Evolutionary conservation across 1,140 invertebrate species (phyloP).

Genomic region (Drosophila insularis): DNA sequence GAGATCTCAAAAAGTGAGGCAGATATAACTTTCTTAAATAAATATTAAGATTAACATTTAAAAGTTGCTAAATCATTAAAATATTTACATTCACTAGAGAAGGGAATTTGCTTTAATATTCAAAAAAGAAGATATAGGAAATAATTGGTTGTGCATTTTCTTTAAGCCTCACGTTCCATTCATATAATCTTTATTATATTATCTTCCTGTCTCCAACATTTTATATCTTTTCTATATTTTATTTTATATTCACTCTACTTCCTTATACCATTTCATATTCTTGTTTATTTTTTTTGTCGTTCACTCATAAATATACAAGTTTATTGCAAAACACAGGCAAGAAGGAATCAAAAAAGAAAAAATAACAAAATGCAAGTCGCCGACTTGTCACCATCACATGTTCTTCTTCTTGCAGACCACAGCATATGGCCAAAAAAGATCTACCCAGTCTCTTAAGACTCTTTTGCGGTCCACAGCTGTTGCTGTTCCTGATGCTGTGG

Average conservation of each 20-base stretch:
- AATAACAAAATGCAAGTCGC: constrained; percentile 17
- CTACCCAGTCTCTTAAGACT: constrained; percentile 37
- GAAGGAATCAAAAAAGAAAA: neutral
- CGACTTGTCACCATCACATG: constrained; percentile 65
- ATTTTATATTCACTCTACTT: constrained; percentile 21
- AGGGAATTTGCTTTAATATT: neutral
- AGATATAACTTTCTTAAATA: too few species aligned
- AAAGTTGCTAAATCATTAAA: too few species aligned
- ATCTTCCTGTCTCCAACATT: neutral
- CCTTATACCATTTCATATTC: constrained; percentile 15
- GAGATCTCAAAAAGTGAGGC: too few species aligned
- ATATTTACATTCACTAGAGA: too few species aligned
- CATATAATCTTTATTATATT: constrained; percentile 11
- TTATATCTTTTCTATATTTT: neutral
- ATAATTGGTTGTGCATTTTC: neutral
- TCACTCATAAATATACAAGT: constrained; percentile 66
- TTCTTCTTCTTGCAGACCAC: constrained; percentile 25
- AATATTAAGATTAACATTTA: too few species aligned
- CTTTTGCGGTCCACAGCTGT: constrained; percentile 63
- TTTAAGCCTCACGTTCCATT: neutral
- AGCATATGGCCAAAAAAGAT: constrained; percentile 53
- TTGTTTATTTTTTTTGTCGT: constrained; percentile 23
- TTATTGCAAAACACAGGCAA: constrained; percentile 65
- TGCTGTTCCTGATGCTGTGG: constrained; percentile 12
- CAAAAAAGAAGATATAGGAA: neutral